Conservation (phyloP, 2,113 vertebrate genomes). For the Alaudala cheleensis region DNA sequence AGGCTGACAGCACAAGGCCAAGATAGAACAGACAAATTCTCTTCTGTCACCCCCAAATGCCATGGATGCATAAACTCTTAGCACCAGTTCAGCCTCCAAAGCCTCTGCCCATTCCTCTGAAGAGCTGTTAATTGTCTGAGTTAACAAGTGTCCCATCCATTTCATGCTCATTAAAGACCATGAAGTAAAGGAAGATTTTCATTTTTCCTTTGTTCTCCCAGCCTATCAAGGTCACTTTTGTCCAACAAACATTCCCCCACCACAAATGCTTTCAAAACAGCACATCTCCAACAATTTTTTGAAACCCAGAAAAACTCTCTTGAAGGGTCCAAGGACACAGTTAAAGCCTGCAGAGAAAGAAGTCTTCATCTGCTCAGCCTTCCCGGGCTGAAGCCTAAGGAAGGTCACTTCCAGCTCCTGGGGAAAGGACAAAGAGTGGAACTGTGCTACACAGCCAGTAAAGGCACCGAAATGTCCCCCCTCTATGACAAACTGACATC, state of each 20-base stretch:
- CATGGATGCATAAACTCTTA: not conserved
- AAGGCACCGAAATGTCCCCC: constrained; percentile 14
- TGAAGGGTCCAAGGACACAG: not conserved
- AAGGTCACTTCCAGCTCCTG: not conserved
- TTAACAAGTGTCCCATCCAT: not conserved
- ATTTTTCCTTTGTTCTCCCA: not conserved
- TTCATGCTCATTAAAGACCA: not conserved
- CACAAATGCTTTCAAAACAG: not conserved
- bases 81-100: not conserved
- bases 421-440: constrained; percentile 26
- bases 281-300: not conserved
- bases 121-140: not conserved
- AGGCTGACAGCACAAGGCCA: not conserved
- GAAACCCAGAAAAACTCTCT: not conserved
- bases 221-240: not conserved
- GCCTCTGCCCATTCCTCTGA: not conserved
- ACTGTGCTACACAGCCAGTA: not conserved
- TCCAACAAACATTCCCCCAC: not conserved
- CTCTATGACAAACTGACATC: constrained; percentile 60
- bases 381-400: not conserved
- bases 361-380: not conserved
- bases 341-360: not conserved
- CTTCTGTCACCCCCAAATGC: not conserved
- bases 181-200: not conserved
- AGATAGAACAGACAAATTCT: not conserved